Conservation (phyloP, 2,797 vertebrate genomes). For the Cephalopachus bancanus region DNA sequence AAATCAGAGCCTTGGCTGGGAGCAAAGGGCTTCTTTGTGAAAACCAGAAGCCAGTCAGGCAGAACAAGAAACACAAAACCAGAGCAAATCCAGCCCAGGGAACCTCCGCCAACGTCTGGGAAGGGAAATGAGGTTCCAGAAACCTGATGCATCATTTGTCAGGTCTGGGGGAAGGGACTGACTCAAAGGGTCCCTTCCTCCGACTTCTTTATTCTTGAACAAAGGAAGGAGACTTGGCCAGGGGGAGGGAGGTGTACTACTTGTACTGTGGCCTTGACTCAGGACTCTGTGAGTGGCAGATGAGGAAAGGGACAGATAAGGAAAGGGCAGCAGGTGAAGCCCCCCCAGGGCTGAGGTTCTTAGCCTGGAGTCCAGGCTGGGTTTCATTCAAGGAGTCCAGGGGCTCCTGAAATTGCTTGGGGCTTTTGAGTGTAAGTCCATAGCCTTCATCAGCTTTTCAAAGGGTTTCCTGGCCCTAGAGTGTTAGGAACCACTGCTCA, state of each 20-base stretch:
- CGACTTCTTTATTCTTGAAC: conserved; percentile 69
- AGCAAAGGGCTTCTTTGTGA: neutral
- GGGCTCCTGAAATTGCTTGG: neutral
- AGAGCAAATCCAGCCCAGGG: neutral
- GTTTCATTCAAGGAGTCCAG: neutral
- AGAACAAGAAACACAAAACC: neutral
- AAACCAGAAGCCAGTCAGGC: neutral
- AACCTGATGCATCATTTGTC: fast-evolving
- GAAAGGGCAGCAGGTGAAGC: neutral
- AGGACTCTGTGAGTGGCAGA: neutral
- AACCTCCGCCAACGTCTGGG: neutral
- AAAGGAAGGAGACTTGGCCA: neutral
- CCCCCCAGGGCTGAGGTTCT: neutral
- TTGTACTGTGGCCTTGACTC: neutral
- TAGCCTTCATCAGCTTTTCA: neutral
- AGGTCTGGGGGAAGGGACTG: neutral
- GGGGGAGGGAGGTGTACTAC: neutral
- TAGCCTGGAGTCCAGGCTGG: neutral
- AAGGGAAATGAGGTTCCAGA: neutral
- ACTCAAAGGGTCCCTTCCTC: neutral
- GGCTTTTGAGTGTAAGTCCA: neutral
- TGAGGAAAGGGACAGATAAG: neutral
- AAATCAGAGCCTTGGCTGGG: neutral
- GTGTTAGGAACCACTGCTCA: neutral
- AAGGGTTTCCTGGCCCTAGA: neutral